Base-by-base conservation (phyloP, 2,797 vertebrate species). In the Hephaestus fuliginosus region DNA sequence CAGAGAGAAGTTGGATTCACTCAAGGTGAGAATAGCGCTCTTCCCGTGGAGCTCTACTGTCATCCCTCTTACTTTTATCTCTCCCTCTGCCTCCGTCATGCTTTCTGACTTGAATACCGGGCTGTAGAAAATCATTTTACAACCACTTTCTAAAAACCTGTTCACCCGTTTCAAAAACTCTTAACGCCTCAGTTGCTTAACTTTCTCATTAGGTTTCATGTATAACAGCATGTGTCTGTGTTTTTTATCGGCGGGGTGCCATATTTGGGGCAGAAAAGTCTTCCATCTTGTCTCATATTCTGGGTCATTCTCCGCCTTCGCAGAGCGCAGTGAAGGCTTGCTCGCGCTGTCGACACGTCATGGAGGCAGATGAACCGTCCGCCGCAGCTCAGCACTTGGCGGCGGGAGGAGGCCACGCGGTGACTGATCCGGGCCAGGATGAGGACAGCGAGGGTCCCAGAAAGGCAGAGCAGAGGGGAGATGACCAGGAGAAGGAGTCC, bases 1-100 rank as follows among this genome's bases (percentile, higher is more conserved):
- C 91, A 96, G 94, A 88, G 96, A 96, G 44, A 95, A 98, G 76
- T 81, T 98, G 69, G 96, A 96, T 39, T 92, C 92, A 6, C 88
- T 99, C 22, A 97, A 97, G 97, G 98, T 99, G 85, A 74, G 72
- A 92, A 90, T 7, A 62, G 8, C 22, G 5, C 39, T 71, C 33
- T n/a, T 53, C 17, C 73, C 49, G 14, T 43, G 13, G 22, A 33
- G 36, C 51, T 33, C 28, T 3, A 7, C 48, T 58, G 70, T 84
- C 56, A 65, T 44, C 55, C 15, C 46, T 68, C 28, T 20, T 30
- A 13, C 73, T 76, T 74, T 76, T 41, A 76, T 70, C 28, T 53
- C 52, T 20, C 6, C 44, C 60, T 64, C 28, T 33, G 11, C 36
- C 20, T 57, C 25, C 0, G n/a, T 55, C 52, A 20, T 41, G 22